Base-by-base conservation (phyloP, 1,140 invertebrate species). In the Apis florea region DNA sequence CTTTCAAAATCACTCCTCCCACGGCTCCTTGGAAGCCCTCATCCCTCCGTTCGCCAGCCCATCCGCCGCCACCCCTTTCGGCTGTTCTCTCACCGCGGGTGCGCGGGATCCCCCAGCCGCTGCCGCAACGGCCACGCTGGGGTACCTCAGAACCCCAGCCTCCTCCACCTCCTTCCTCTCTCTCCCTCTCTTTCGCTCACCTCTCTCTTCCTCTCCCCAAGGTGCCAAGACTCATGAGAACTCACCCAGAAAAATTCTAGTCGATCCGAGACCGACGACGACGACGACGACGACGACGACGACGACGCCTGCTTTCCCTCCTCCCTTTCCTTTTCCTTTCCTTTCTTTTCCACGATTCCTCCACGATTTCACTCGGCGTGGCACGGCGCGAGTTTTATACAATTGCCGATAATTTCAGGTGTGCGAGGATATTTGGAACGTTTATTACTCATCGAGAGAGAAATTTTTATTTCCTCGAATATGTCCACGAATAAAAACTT, bases 51-150 rank as follows among this genome's bases (percentile, higher is more conserved):
- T 83, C 68, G 79, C 85, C 64, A 31, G 24, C 61, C 61, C 61
- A 63, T 63, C 61, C 61, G 81, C 61, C 61, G 81, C 87, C 90
- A 74, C 83, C 85, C 64, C 76, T 80, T 74, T 83, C 82, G 75
- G 78, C 81, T 83, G 85, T 89, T 90, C 89, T 87, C 90, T 91
- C 89, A 92, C 91, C 92, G 89, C 89, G 91, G 90, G 90, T 89
- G 90, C 90, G 92, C 89, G 91, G 92, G 90, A 91, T 91, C 92
- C 92, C 90, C 92, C 90, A 93, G 92, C 90, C 88, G 90, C 88
- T 85, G 92, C 92, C 92, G 87, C 93, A 93, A 89, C 90, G 92
- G 92, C 92, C 93, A 93, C 93, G 91, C 89, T 93, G 92, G 92
- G 88, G 91, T 91, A 94, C 93, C 93, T 93, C 92, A 93, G 92